Evolutionary conservation across 1,140 invertebrate species (phyloP).

Genomic region (Drosophila lini): DNA sequence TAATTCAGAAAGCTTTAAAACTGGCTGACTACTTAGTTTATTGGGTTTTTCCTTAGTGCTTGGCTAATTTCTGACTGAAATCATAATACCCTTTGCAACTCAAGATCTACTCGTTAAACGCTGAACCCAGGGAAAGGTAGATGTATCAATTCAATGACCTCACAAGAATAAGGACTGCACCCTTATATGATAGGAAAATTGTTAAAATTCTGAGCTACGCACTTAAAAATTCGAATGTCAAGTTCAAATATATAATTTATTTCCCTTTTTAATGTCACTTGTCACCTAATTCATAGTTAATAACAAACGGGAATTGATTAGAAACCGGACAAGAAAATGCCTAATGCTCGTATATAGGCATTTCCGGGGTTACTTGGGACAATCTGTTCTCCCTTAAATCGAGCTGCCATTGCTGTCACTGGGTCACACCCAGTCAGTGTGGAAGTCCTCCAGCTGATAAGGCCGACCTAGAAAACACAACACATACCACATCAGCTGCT

Average conservation of each 20-base stretch:
- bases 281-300: constrained; percentile 5
- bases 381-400: constrained; percentile 19
- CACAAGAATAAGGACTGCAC: not conserved
- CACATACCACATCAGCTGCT: constrained; percentile 31
- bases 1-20: too few species aligned
- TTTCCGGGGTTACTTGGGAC: constrained; percentile 24
- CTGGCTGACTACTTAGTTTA: too few species aligned
- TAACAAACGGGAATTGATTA: not conserved
- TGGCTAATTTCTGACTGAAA: too few species aligned
- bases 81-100: too few species aligned
- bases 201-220: not conserved
- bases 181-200: not conserved
- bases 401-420: constrained; percentile 11
- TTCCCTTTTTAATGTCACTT: constrained; percentile 1
- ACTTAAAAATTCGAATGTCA: constrained; percentile 3
- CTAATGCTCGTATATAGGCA: not conserved
- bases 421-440: constrained; percentile 11
- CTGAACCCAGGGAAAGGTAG: not conserved
- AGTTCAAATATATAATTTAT: not conserved
- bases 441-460: constrained; percentile 26
- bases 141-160: not conserved
- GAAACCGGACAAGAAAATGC: not conserved
- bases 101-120: not conserved
- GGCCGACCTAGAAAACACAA: constrained; percentile 6
- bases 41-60: too few species aligned